A percentile compares a stretch with the other conserved stretches of the same genome.
Conservation (phyloP, 1,140 invertebrate species). For the Anoplophora glabripennis region DNA sequence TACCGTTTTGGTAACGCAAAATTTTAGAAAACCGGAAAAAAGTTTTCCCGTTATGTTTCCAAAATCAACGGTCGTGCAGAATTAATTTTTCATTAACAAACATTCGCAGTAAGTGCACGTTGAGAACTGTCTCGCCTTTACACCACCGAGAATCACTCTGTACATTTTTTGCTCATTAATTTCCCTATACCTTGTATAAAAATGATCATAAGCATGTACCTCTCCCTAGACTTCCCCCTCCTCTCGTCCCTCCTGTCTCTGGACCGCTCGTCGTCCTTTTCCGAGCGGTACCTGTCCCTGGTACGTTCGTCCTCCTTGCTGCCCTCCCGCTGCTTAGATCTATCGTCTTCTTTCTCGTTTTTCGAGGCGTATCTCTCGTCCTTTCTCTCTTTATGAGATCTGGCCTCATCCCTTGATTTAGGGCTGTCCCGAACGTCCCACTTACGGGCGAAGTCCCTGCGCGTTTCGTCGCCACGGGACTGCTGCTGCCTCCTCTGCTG, state of each 20-base stretch:
- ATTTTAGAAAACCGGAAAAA: too few relatives aligned
- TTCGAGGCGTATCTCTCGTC: constrained; percentile 6
- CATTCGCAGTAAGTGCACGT: too few relatives aligned
- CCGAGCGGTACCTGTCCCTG: constrained; percentile 17
- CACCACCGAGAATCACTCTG: too few relatives aligned
- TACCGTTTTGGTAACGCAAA: too few relatives aligned
- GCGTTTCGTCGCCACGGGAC: constrained; percentile 8
- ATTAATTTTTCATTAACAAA: too few relatives aligned
- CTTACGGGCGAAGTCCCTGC: not conserved
- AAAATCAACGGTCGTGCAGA: too few relatives aligned
- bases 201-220: not conserved
- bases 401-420: not conserved
- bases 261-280: constrained; percentile 11
- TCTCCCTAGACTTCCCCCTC: constrained; percentile 4
- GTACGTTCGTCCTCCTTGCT: constrained; percentile 21
- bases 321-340: constrained; percentile 20
- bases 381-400: constrained; percentile 9
- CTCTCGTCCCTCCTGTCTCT: constrained; percentile 6
- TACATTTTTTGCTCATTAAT: too few relatives aligned
- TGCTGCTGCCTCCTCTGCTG: constrained; percentile 12
- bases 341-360: constrained; percentile 23
- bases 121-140: too few relatives aligned
- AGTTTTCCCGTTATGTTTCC: too few relatives aligned
- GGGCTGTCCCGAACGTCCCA: not conserved
- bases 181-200: too few relatives aligned